These are phyloP conservation scores for Palloptera scutellata DNA, from an alignment of 2,888 invertebrate species.

Conservation along the genomic window DNA sequence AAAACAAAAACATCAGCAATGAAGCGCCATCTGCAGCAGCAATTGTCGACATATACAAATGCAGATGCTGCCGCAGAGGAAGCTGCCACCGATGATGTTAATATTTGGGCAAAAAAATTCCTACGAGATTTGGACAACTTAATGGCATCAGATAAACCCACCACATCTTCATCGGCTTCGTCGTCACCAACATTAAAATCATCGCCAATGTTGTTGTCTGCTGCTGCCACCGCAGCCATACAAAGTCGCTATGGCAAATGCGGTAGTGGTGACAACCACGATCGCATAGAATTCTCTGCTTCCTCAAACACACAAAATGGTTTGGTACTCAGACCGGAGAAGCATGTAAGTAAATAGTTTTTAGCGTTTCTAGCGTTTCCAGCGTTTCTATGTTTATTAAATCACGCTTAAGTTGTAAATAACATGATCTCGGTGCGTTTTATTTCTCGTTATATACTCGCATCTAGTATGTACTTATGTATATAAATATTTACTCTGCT, in stretches of 20 bases:
- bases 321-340: conserved; percentile 62
- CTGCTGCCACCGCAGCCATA: conserved; percentile 56
- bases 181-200: conserved; percentile 50
- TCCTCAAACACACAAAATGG: conserved; percentile 44
- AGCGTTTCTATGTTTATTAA: too few species aligned
- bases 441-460: too few species aligned
- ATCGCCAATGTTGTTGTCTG: conserved; percentile 55
- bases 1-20: conserved; percentile 30
- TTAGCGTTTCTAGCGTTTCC: background rate
- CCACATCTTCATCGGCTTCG: conserved; percentile 42
- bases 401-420: too few species aligned
- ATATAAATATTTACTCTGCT: too few species aligned
- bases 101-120: conserved; percentile 64
- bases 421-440: too few species aligned
- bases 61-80: conserved; percentile 34
- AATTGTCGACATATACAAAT: conserved; percentile 25
- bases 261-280: conserved; percentile 32
- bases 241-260: conserved; percentile 54
- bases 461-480: too few species aligned
- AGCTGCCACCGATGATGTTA: conserved; percentile 56
- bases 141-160: conserved; percentile 59
- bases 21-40: conserved; percentile 41
- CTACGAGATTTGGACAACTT: conserved; percentile 63
- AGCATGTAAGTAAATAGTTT: conserved; percentile 59
- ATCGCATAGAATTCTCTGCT: conserved; percentile 28